Evolutionary conservation across 2,113 vertebrate genomes (phyloP), one percentile per base, ranked within the genome.

Genomic region (Rhinolophus sinicus): DNA sequence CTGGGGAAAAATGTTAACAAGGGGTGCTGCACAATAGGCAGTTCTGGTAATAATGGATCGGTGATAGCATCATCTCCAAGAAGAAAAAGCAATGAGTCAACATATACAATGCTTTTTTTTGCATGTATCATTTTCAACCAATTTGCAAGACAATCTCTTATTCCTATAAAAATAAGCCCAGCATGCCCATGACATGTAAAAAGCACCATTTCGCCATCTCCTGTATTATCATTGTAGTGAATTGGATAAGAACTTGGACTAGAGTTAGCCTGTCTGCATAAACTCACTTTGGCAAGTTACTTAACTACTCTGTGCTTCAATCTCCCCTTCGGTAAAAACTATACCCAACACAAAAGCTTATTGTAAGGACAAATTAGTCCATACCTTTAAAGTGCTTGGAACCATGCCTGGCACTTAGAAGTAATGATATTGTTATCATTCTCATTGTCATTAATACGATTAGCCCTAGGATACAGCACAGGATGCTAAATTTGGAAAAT

Each of bases 271-370:
- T 30, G 8, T 16, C 40, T 70, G 4, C 19, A 28, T 60, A 56
- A 35, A 14, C 54, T 64, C 52, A 33, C 35, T 65, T 89, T 15
- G 54, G 8, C 18, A 60, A 21, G 10, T 89, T 69, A 9, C 24
- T 69, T 89, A 58, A 62, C 3, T 82, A 54, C 60, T 72, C 65
- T 44, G 21, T 83, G 18, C 50, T 80, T 96, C 88, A 6, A 2
- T 94, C 93, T 94, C 33, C 50, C 84, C 40, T 75, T 86, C 21
- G 14, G n/a, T 60, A 50, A 83, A 90, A 94, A 69, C 26, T 83
- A 5, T 54, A 26, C 9, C 40, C 30, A 50, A 33, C 38, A 47
- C 24, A 47, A 9, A 10, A 8, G 24, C 38, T 82, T 87, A 7
- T 15, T 44, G 5, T 38, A 28, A 83, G 11, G 52, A 76, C 14